Evolutionary conservation across 2,888 invertebrate species (phyloP).

Genomic region (Auanema sp.): DNA sequence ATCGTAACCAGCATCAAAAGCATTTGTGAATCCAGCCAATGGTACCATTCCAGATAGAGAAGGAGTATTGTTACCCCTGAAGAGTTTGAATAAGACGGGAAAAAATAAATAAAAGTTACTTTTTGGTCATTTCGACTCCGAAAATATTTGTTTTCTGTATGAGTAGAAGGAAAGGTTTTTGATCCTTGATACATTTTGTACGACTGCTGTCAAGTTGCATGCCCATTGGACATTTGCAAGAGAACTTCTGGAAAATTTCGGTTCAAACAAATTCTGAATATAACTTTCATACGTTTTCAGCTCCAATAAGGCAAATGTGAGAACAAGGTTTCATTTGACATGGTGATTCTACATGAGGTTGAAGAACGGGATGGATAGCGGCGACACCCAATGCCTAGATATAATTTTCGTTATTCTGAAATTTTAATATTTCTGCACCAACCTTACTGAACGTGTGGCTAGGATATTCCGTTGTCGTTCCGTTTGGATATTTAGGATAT

Average conservation of each 20-base stretch:
- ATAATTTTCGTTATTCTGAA: background rate
- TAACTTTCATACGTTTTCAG: slow-evolving; percentile 31
- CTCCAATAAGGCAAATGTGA: slow-evolving; percentile 86
- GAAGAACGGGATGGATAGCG: slow-evolving; percentile 90
- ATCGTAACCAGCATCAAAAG: slow-evolving; percentile 88
- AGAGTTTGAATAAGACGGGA: slow-evolving; percentile 7
- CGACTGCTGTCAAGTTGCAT: slow-evolving; percentile 58
- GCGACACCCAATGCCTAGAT: slow-evolving; percentile 83
- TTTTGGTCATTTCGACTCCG: slow-evolving; percentile 70
- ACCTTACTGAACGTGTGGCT: slow-evolving; percentile 86
- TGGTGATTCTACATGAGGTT: slow-evolving; percentile 75
- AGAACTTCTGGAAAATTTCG: slow-evolving; percentile 68
- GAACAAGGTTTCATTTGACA: slow-evolving; percentile 79
- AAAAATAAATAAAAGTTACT: slow-evolving; percentile 70
- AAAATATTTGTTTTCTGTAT: slow-evolving; percentile 88
- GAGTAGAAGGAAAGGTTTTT: slow-evolving; percentile 84
- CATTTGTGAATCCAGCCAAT: slow-evolving; percentile 70
- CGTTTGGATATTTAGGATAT: slow-evolving; percentile 63
- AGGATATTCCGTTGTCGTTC: slow-evolving; percentile 58
- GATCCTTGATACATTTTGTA: slow-evolving; percentile 71
- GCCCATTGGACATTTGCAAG: slow-evolving; percentile 89
- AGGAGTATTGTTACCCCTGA: slow-evolving; percentile 61
- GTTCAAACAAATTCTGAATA: background rate
- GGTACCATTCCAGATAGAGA: slow-evolving; percentile 68
- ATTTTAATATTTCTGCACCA: background rate